Evolutionary conservation across 2,888 invertebrate genomes (phyloP).

Genomic region (Drosophila bunnanda): DNA sequence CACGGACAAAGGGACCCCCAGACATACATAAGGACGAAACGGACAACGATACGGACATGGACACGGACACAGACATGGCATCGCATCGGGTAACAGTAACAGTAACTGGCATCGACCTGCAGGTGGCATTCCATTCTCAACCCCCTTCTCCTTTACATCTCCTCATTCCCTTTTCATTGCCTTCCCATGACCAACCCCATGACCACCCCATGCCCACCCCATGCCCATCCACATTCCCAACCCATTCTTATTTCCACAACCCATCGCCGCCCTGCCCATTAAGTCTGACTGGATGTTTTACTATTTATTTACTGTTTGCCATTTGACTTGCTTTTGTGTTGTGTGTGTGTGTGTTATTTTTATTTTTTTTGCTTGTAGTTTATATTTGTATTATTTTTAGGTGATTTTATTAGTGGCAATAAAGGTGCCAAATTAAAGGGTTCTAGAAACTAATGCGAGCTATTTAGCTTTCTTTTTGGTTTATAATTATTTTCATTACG

Average conservation of each 20-base stretch:
- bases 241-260: not conserved
- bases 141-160: not conserved
- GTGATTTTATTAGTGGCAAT: slow-evolving; percentile 7
- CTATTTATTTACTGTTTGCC: slow-evolving; percentile 35
- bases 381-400: not conserved
- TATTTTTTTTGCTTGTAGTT: too few species aligned
- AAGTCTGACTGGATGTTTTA: slow-evolving; percentile 29
- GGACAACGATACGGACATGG: slow-evolving; percentile 8
- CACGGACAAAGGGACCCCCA: slow-evolving; percentile 9
- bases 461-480: not conserved
- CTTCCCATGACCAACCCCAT: not conserved
- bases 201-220: not conserved
- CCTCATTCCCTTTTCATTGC: not conserved
- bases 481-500: not conserved
- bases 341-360: slow-evolving; percentile 1
- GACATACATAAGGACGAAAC: slow-evolving; percentile 2
- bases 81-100: slow-evolving; percentile 20
- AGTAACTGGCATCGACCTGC: slow-evolving; percentile 32
- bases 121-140: not conserved
- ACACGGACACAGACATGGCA: slow-evolving; percentile 25
- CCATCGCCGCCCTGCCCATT: not conserved
- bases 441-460: not conserved
- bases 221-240: not conserved
- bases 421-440: too few species aligned
- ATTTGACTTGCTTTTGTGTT: slow-evolving; percentile 26